A percentile compares a stretch with the other conserved stretches of the same genome.
phyloP scores from a whole-genome alignment of 2,888 invertebrate genomes.

The Eupithecia pulchellata region DNA sequence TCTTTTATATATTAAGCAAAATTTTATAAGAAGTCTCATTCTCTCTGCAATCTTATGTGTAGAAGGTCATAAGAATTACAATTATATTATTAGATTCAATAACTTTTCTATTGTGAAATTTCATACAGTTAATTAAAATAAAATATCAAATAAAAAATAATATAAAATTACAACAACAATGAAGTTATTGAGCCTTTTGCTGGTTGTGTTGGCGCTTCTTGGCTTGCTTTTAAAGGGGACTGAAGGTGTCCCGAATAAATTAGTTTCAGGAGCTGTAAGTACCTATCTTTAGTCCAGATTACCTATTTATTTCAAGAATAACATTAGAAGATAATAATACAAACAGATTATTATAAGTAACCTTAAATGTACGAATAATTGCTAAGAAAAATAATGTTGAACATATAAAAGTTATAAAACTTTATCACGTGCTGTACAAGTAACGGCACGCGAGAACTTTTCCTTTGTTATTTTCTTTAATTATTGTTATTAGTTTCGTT shows the following conservation, averaged over 20 bases:
- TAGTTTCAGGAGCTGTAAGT: slow-evolving; percentile 26
- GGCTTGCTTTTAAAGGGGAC: slow-evolving; percentile 19
- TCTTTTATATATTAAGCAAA: slow-evolving; percentile 5
- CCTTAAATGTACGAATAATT: too few relatives aligned
- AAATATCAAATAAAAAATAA: too few relatives aligned
- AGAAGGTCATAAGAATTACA: neutral
- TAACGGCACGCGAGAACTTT: too few relatives aligned
- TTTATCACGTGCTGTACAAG: too few relatives aligned
- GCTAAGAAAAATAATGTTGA: too few relatives aligned
- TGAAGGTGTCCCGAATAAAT: slow-evolving; percentile 43
- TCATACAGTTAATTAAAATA: too few relatives aligned
- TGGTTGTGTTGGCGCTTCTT: slow-evolving; percentile 34
- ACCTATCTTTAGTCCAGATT: neutral
- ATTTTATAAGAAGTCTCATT: slow-evolving; percentile 2
- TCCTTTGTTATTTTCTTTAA: too few relatives aligned
- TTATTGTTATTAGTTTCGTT: too few relatives aligned
- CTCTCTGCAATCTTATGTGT: neutral
- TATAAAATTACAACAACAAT: too few relatives aligned
- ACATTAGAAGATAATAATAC: neutral
- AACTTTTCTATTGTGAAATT: too few relatives aligned
- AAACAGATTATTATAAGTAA: neutral
- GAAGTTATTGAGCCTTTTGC: slow-evolving; percentile 33
- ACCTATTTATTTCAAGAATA: neutral
- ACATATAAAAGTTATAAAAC: too few relatives aligned
- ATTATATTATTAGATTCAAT: too few relatives aligned